A percentile compares a stretch with the other conserved stretches of the same genome.
phyloP scores from a whole-genome alignment of 2,888 invertebrate genomes.

The Muschampia plurimacula region DNA sequence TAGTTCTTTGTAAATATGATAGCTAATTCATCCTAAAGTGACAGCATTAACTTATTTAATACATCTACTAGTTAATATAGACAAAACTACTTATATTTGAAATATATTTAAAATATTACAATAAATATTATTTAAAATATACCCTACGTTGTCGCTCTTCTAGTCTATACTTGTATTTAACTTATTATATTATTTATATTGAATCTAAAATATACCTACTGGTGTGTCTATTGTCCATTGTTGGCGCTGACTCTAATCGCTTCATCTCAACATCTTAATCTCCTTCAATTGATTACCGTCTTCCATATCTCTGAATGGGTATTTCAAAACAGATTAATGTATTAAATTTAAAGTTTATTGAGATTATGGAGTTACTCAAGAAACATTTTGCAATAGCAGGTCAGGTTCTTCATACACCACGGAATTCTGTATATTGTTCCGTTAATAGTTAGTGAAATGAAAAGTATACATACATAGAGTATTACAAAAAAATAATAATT shows the following conservation, averaged over 20 bases:
- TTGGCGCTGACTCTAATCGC: conserved; percentile 18
- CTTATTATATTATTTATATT: not conserved
- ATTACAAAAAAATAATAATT: too few relatives aligned
- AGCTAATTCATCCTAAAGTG: too few relatives aligned
- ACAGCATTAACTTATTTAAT: too few relatives aligned
- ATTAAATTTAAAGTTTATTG: conserved; percentile 2
- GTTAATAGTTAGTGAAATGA: too few relatives aligned
- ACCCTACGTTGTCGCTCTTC: not conserved
- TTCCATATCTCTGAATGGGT: conserved; percentile 17
- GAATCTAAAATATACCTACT: conserved; percentile 1
- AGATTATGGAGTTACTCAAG: conserved; percentile 9
- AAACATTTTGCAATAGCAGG: not conserved
- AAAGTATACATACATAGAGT: too few relatives aligned
- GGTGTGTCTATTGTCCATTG: conserved; percentile 32
- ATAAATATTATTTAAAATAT: not conserved
- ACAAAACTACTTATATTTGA: too few relatives aligned
- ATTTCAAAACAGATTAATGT: conserved; percentile 19
- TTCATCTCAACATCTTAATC: conserved; percentile 26
- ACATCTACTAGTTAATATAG: too few relatives aligned
- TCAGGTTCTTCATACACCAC: not conserved
- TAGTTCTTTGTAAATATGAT: too few relatives aligned
- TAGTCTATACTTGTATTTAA: not conserved
- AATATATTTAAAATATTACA: too few relatives aligned
- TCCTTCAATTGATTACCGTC: conserved; percentile 20
- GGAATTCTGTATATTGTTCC: not conserved